Percentiles rank a stretch among this genome's conserved stretches.
Conservation (phyloP, 2,797 vertebrate species). For the Poecilia picta region DNA sequence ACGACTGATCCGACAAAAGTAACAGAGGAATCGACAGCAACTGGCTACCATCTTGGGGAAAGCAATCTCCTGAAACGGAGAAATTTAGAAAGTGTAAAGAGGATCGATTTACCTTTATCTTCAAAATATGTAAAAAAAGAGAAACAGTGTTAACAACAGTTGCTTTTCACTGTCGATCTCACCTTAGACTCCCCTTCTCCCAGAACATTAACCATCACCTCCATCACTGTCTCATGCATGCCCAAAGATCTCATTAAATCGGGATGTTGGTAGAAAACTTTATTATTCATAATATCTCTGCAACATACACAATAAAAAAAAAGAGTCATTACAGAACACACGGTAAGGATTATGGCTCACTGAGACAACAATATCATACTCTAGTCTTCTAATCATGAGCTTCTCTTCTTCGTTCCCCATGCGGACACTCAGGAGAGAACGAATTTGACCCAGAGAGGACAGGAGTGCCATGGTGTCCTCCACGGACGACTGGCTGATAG, state of each 20-base stretch:
- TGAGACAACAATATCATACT: conserved; percentile 74
- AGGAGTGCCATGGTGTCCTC: conserved; percentile 91
- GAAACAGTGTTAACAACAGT: background rate
- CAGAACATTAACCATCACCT: conserved; percentile 97
- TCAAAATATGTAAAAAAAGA: background rate
- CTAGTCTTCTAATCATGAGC: conserved; percentile 93
- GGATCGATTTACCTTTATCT: background rate
- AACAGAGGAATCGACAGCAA: conserved; percentile 96
- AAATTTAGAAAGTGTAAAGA: background rate
- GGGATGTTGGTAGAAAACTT: conserved; percentile 97
- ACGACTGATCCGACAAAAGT: conserved; percentile 95
- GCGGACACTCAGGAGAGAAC: conserved; percentile 90
- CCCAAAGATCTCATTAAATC: conserved; percentile 94
- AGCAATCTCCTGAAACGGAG: conserved; percentile 85
- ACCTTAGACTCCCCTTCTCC: conserved; percentile 93
- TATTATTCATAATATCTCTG: conserved; percentile 98
- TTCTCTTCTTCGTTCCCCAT: conserved; percentile 96
- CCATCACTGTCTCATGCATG: conserved; percentile 98
- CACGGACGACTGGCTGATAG: conserved; percentile 89
- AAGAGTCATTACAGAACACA: background rate
- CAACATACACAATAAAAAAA: conserved; percentile 21
- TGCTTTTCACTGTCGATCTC: conserved; percentile 23
- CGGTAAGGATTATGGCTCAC: background rate
- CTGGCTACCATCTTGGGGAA: conserved; percentile 98
- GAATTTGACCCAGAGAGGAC: conserved; percentile 91